Evolutionary conservation across 2,113 vertebrate species (phyloP), one percentile per base, ranked within the genome.

Genomic region (western clawed frog (Xenopus tropicalis)): DNA sequence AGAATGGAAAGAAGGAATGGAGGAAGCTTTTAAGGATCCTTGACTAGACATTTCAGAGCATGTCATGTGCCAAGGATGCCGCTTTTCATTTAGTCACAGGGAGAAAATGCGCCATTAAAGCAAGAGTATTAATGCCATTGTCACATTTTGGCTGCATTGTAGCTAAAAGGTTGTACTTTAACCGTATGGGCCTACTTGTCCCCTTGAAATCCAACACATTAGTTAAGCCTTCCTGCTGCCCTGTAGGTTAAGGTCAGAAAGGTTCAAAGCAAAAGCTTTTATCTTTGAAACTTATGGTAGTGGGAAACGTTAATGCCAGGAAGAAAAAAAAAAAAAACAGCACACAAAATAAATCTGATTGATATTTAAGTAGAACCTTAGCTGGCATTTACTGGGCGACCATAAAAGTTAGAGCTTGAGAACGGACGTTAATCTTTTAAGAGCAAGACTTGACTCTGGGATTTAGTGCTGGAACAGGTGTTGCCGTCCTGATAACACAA

Each of bases 31-130:
- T 72, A 84, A 83, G 83, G 71, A 78, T 37, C 48, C 66, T 79
- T 80, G 80, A 66, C 70, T 83, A 81, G 83, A 81, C 82, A 66
- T 77, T 82, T 78, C 83, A 79, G 80, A 78, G 3, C 29, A 37
- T 37, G 84, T 79, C 57, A 75, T 75, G 76, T 21, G 70, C 61
- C 70, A 71, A 74, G 46, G 51, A 16, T 79, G 77, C 77, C 82
- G 79, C 0, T 0, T 68, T 78, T 72, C 71, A 69, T 73, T 81
- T 78, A 78, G 68, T 80, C 56, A 61, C 57, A 68, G 22, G 22
- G 57, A 51, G 22, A 16, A n/a, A 54, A 61, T 58, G 46, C 19
- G 37, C 46, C 61, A 62, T 52, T 22, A 69, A 62, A 48, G 11
- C 23, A 37, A 43, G 12, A 24, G 21, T 46, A n/a, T 51, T 56